These are phyloP conservation scores for Diploptera punctata DNA, from an alignment of 2,888 invertebrate genomes.

Conservation along the genomic window DNA sequence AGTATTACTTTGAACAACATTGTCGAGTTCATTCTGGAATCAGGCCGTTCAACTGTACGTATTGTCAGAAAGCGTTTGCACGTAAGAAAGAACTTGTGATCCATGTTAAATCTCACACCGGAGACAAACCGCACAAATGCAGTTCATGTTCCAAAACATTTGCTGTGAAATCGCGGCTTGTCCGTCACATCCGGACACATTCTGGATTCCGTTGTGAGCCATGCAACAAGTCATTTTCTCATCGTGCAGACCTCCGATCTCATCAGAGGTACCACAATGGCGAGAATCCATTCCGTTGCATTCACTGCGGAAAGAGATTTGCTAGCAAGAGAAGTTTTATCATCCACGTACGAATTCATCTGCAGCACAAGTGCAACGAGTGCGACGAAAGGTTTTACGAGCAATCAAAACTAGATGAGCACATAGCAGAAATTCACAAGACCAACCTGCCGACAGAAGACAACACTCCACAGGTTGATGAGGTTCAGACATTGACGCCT, in stretches of 20 bases:
- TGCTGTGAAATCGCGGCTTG: conserved; percentile 41
- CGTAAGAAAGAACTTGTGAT: conserved; percentile 41
- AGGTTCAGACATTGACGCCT: background rate
- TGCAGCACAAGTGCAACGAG: background rate
- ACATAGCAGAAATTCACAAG: background rate
- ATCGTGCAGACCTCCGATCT: conserved; percentile 36
- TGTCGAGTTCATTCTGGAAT: conserved; percentile 38
- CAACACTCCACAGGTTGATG: background rate
- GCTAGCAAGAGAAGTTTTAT: conserved; percentile 38
- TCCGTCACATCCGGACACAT: conserved; percentile 37
- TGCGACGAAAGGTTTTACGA: conserved; percentile 15
- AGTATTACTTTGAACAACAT: conserved; percentile 40
- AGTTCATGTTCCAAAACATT: conserved; percentile 36
- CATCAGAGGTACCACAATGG: conserved; percentile 39
- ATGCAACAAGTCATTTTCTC: conserved; percentile 38
- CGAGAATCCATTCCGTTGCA: conserved; percentile 39
- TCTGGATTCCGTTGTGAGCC: conserved; percentile 35
- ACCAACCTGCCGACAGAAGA: background rate
- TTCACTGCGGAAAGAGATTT: conserved; percentile 34
- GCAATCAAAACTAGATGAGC: conserved; percentile 23
- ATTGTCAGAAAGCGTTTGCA: conserved; percentile 36
- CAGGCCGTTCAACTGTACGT: conserved; percentile 40
- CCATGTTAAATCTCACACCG: conserved; percentile 39
- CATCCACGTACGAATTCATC: conserved; percentile 36
- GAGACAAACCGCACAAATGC: conserved; percentile 41